Percentiles rank a stretch among this genome's conserved stretches.
Evolutionary conservation across 2,797 vertebrate species (phyloP).

Genomic region (Lycodopsis pacificus): DNA sequence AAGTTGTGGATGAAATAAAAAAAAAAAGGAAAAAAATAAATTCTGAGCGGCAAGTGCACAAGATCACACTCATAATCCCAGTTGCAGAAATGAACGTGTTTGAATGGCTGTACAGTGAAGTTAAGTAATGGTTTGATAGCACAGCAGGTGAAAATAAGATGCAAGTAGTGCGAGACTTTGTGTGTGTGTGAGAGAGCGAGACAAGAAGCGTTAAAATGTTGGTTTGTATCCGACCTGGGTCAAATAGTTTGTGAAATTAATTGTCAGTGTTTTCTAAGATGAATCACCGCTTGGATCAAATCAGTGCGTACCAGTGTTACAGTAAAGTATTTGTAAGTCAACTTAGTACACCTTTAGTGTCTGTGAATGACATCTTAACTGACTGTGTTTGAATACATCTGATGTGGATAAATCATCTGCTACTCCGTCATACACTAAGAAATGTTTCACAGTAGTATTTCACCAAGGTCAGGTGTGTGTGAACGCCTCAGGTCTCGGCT

Average conservation of each 20-base stretch:
- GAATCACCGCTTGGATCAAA: constrained; percentile 52
- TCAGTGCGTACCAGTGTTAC: constrained; percentile 52
- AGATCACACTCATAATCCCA: constrained; percentile 41
- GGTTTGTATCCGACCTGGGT: constrained; percentile 53
- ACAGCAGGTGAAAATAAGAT: constrained; percentile 63
- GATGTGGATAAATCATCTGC: constrained; percentile 53
- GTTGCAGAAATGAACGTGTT: constrained; percentile 44
- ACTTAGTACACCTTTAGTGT: constrained; percentile 22
- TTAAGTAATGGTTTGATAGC: constrained; percentile 49
- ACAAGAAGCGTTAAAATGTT: constrained; percentile 45
- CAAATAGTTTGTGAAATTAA: constrained; percentile 69
- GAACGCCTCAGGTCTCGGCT: constrained; percentile 87
- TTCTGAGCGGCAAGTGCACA: constrained; percentile 33
- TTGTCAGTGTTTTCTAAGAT: constrained; percentile 53
- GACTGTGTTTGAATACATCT: constrained; percentile 47
- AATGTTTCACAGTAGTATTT: constrained; percentile 70
- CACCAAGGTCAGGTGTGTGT: constrained; percentile 57
- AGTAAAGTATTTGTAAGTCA: constrained; percentile 38
- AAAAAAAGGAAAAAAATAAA: constrained; percentile 47
- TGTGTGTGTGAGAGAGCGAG: constrained; percentile 27
- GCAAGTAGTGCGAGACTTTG: constrained; percentile 34
- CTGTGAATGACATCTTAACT: constrained; percentile 47
- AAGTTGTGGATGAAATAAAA: constrained; percentile 44
- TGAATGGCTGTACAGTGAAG: constrained; percentile 56
- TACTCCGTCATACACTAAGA: constrained; percentile 43